Conservation (phyloP, 2,113 vertebrate species). For the Syrmaticus mikado region DNA sequence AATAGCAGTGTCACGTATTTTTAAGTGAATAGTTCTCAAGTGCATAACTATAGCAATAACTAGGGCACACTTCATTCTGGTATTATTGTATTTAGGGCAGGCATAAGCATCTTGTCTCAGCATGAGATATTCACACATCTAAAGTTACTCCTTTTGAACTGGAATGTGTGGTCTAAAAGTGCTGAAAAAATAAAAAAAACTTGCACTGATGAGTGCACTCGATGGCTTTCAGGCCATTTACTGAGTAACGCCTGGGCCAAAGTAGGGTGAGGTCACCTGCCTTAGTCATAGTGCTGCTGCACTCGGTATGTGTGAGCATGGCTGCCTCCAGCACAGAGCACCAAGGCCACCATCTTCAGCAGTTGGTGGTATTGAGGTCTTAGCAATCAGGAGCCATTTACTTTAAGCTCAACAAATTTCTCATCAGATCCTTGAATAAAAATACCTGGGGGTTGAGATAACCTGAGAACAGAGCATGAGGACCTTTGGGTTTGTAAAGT, state of each 20-base stretch:
- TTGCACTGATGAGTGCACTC: neutral
- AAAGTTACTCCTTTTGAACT: neutral
- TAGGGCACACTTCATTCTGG: neutral
- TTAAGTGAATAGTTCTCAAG: neutral
- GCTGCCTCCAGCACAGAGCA: neutral
- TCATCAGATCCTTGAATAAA: neutral
- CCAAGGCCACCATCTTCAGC: neutral
- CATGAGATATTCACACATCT: neutral
- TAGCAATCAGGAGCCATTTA: neutral
- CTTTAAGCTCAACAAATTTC: neutral
- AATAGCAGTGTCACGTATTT: neutral
- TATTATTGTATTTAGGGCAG: neutral
- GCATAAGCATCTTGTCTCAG: neutral
- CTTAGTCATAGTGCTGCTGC: neutral
- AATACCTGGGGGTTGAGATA: rapidly evolving
- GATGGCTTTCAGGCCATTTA: conserved; percentile 41
- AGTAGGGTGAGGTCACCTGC: conserved; percentile 1
- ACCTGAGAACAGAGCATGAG: neutral
- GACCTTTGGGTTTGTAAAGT: neutral
- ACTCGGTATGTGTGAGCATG: neutral
- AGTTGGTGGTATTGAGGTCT: neutral
- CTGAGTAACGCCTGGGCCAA: conserved; percentile 24
- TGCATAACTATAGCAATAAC: neutral
- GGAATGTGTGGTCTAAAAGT: neutral
- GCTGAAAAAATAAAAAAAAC: neutral